A percentile compares a stretch with the other conserved stretches of the same genome.
phyloP scores from a whole-genome alignment of 92 coral and sea anemone genomes.

The Paramuricea clavata region DNA sequence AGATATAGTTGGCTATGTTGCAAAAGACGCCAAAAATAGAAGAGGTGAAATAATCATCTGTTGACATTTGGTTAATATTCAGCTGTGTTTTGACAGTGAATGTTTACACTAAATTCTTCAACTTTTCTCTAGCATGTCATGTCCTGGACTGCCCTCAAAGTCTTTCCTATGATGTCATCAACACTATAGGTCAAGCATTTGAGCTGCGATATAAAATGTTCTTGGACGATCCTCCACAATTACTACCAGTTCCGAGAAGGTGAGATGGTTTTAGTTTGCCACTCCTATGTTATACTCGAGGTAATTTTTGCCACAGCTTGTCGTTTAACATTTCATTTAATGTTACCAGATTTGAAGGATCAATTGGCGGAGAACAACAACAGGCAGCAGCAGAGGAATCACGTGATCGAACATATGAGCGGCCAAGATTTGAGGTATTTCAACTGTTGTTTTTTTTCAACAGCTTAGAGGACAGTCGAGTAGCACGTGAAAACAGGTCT shows the following conservation, averaged over 20 bases:
- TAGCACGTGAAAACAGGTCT: background rate
- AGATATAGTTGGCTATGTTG: conserved; percentile 98
- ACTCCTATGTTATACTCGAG: no score
- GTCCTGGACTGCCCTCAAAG: conserved; percentile 95
- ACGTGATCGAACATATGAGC: no score
- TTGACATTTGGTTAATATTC: background rate
- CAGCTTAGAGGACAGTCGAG: no score
- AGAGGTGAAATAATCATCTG: conserved; percentile 72
- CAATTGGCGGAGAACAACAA: no score
- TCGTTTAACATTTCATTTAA: no score
- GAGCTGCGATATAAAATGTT: conserved; percentile 98
- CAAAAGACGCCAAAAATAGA: conserved; percentile 88
- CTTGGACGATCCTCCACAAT: conserved; percentile 93
- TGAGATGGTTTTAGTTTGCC: conserved; percentile 10
- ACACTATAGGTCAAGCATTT: conserved; percentile 97
- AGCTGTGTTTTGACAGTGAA: no score
- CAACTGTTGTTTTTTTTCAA: no score
- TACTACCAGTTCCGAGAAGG: conserved; percentile 94
- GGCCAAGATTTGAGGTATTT: no score
- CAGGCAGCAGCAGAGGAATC: no score
- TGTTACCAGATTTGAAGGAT: no score
- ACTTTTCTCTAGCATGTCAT: conserved; percentile 81
- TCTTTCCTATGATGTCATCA: conserved; percentile 96
- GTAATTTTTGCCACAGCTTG: no score
- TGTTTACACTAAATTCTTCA: background rate